Conservation (phyloP, 2,113 vertebrate species). For the Cricetomys ansorgei region DNA sequence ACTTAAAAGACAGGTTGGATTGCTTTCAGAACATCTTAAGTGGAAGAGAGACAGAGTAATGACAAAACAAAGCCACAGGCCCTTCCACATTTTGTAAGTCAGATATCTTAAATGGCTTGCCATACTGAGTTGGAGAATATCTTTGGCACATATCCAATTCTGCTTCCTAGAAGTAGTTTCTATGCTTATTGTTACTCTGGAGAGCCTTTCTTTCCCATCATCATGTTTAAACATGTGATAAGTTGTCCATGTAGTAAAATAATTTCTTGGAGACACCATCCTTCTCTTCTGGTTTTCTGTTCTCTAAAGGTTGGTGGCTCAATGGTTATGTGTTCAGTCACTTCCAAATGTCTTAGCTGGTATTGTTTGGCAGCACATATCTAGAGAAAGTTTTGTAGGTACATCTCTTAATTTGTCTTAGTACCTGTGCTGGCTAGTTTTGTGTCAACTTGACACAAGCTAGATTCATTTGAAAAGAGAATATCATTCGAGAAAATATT, state of each 20-base stretch:
- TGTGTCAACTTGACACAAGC: too few species aligned
- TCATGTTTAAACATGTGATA: not conserved
- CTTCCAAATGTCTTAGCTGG: not conserved
- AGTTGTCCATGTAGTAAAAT: not conserved
- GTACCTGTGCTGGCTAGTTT: not conserved
- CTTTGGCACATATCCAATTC: not conserved
- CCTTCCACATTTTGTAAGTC: not conserved
- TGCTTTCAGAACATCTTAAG: not conserved
- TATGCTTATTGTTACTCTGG: not conserved
- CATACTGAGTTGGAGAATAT: not conserved
- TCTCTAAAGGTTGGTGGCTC: not conserved
- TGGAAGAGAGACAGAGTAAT: not conserved
- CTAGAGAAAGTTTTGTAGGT: not conserved
- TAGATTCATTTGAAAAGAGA: not conserved
- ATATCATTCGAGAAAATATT: not conserved
- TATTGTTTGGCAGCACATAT: not conserved
- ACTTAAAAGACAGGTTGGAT: not conserved
- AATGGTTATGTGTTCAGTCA: not conserved
- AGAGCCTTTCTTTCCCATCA: not conserved
- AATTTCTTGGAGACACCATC: not conserved
- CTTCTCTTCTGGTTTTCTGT: not conserved
- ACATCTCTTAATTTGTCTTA: not conserved
- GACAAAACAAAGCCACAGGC: not conserved
- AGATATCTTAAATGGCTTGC: not conserved
- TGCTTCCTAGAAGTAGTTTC: not conserved